A percentile compares a stretch with the other conserved stretches of the same genome.
Conservation (phyloP, 1,140 invertebrate species). For the Bombus superbus region DNA sequence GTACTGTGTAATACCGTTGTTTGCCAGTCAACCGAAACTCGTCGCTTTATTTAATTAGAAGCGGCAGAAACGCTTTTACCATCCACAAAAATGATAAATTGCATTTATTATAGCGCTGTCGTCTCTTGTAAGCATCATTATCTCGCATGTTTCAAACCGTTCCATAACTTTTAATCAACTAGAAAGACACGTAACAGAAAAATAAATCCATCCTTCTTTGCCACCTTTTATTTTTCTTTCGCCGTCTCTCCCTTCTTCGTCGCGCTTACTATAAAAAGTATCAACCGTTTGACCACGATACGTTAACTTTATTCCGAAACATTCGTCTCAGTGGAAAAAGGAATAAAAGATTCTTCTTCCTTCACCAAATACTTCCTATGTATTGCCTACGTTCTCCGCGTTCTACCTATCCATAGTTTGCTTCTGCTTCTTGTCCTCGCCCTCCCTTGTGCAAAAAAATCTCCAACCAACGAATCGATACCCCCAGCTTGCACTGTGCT, state of each 20-base stretch:
- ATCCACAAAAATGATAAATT: slow-evolving; percentile 1
- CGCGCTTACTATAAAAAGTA: background rate
- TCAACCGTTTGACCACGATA: background rate
- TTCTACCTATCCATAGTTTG: background rate
- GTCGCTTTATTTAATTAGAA: slow-evolving; percentile 44
- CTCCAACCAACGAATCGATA: slow-evolving; percentile 8
- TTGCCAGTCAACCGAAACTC: slow-evolving; percentile 45
- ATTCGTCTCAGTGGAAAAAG: background rate
- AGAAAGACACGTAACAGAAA: too few species aligned
- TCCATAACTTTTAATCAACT: background rate
- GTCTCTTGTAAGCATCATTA: background rate
- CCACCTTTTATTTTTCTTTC: background rate
- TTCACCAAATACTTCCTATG: background rate
- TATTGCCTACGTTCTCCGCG: background rate
- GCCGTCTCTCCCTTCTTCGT: background rate
- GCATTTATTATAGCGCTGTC: background rate
- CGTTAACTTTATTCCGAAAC: background rate
- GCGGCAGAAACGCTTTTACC: slow-evolving; percentile 8
- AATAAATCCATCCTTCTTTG: background rate
- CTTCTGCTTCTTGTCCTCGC: background rate
- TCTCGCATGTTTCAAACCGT: background rate
- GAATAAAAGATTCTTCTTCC: too few species aligned
- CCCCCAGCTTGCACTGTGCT: background rate
- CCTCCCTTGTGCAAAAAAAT: background rate
- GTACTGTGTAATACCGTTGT: slow-evolving; percentile 38